Conservation (phyloP, 2,113 vertebrate species). For the Sinocyclocheilus maitianheensis region DNA sequence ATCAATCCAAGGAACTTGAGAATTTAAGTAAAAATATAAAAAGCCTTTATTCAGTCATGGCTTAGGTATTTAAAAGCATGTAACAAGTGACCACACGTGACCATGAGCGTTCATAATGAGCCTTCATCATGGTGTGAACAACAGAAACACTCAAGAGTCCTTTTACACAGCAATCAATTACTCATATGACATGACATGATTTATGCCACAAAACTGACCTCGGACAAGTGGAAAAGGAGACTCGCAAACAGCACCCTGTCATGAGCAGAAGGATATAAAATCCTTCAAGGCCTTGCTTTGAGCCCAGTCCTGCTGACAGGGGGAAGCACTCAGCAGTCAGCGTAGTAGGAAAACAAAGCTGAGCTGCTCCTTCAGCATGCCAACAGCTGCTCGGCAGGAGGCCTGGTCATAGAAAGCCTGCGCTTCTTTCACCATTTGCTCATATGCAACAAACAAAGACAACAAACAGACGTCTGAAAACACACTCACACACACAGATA, state of each 20-base stretch:
- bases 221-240: constrained; percentile 3
- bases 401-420: constrained; percentile 26
- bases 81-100: too few species aligned
- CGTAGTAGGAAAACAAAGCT: constrained; percentile 43
- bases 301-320: constrained; percentile 46
- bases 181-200: too few species aligned
- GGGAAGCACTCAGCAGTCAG: constrained; percentile 60
- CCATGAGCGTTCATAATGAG: too few species aligned
- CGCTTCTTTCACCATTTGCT: constrained; percentile 38
- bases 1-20: too few species aligned
- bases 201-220: constrained; percentile 6
- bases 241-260: constrained; percentile 35
- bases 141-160: too few species aligned
- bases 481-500: background rate
- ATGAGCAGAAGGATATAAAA: constrained; percentile 42
- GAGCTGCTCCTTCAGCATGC: constrained; percentile 45
- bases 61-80: too few species aligned
- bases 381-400: constrained; percentile 66
- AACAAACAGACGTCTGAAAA: constrained; percentile 3
- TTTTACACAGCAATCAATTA: too few species aligned
- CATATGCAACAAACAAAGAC: constrained; percentile 26
- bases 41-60: too few species aligned
- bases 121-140: too few species aligned
- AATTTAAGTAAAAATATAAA: too few species aligned
- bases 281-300: constrained; percentile 29